These are phyloP conservation scores for Pheosia tremula DNA, from an alignment of 2,888 invertebrate species.

Conservation along the genomic window DNA sequence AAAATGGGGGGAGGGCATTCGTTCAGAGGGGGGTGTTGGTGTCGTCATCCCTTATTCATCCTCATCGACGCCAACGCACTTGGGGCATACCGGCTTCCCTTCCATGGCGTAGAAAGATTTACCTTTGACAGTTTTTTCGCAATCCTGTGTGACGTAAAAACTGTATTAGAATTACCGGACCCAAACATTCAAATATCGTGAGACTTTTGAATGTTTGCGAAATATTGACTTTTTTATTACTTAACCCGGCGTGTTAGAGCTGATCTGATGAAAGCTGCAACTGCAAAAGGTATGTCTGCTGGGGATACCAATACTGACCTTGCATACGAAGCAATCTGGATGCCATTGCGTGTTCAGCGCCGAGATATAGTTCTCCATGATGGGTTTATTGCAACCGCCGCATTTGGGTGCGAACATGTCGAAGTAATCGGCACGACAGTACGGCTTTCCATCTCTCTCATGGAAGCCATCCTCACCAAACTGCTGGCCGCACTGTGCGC, in stretches of 20 bases:
- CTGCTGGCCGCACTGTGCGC: constrained; percentile 98
- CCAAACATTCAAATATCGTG: constrained; percentile 36
- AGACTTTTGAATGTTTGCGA: constrained; percentile 34
- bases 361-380: constrained; percentile 99
- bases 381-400: constrained; percentile 97
- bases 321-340: constrained; percentile 99
- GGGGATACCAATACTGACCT: constrained; percentile 88
- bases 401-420: constrained; percentile 99
- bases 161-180: constrained; percentile 38
- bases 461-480: constrained; percentile 99
- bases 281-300: constrained; percentile 16
- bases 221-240: constrained; percentile 60
- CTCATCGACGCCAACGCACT: constrained; percentile 96
- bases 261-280: neutral
- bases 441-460: constrained; percentile 97
- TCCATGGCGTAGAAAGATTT: constrained; percentile 99
- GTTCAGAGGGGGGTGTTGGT: constrained; percentile 51
- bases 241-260: constrained; percentile 60
- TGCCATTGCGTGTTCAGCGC: constrained; percentile 99
- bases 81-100: constrained; percentile 97
- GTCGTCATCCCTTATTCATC: constrained; percentile 85
- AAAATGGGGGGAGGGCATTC: constrained; percentile 75
- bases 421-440: constrained; percentile 98
- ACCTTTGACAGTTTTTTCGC: constrained; percentile 95
- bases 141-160: constrained; percentile 89